Percentiles rank a stretch among this genome's conserved stretches.
Conservation (phyloP, 2,888 invertebrate species). For the Nephrotoma flavescens region DNA sequence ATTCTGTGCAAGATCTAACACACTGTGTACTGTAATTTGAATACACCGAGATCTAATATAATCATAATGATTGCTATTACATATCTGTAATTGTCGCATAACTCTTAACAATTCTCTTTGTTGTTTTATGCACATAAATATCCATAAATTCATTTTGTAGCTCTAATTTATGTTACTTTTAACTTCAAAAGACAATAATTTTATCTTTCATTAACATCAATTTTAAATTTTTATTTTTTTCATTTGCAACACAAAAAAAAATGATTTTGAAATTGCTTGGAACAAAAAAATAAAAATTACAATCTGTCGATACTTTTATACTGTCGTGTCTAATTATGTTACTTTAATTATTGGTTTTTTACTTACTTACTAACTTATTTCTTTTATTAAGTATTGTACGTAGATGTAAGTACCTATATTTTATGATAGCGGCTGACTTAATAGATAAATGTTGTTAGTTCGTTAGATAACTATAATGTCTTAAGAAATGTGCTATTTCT, state of each 20-base stretch:
- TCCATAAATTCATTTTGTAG: not conserved
- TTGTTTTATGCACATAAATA: not conserved
- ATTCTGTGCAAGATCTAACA: not conserved
- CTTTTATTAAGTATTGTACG: not conserved
- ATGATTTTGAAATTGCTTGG: not conserved
- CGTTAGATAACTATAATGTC: too few species aligned
- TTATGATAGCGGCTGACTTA: too few species aligned
- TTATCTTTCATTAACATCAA: not conserved
- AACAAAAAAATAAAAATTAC: not conserved
- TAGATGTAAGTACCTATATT: too few species aligned
- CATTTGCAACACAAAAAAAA: not conserved
- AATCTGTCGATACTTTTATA: not conserved
- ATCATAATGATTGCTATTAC: not conserved
- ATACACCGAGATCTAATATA: not conserved
- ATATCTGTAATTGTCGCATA: not conserved
- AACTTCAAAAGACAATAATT: not conserved
- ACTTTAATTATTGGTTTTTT: not conserved
- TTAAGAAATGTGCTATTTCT: too few species aligned
- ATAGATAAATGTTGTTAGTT: too few species aligned
- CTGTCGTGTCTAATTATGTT: slow-evolving; percentile 3
- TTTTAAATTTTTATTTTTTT: not conserved
- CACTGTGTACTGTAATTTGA: not conserved
- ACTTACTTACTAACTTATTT: not conserved
- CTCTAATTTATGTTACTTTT: not conserved
- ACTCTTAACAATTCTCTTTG: not conserved